Evolutionary conservation across 1,140 invertebrate genomes (phyloP).

Genomic region (Contarinia nasturtii): DNA sequence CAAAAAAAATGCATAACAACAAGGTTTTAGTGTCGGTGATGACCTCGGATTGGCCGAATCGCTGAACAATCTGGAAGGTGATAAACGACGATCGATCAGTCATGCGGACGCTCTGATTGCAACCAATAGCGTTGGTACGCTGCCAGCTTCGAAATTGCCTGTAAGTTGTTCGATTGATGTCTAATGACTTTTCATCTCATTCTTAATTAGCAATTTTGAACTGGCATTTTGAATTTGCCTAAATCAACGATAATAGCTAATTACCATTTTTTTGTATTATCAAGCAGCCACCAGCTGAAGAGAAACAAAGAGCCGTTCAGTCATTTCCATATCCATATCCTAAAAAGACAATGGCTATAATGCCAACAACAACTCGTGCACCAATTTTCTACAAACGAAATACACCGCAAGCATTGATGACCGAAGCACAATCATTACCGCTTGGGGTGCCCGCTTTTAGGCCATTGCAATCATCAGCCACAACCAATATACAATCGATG

Average conservation of each 20-base stretch:
- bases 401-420: constrained; percentile 16
- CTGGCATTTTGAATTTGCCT: not conserved
- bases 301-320: not conserved
- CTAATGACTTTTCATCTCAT: not conserved
- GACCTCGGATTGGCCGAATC: constrained; percentile 63
- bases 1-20: not conserved
- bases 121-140: constrained; percentile 7
- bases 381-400: constrained; percentile 1
- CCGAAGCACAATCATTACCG: constrained; percentile 29
- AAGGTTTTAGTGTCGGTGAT: constrained; percentile 67
- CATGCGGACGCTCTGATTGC: constrained; percentile 27
- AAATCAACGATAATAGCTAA: not conserved
- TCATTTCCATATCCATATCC: not conserved
- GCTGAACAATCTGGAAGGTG: constrained; percentile 47
- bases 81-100: constrained; percentile 41
- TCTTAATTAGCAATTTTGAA: no score
- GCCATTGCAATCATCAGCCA: constrained; percentile 27
- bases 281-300: not conserved
- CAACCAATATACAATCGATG: not conserved
- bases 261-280: no score
- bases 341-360: not conserved
- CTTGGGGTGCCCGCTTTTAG: constrained; percentile 50
- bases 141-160: constrained; percentile 1
- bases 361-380: not conserved
- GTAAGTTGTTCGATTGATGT: not conserved